Evolutionary conservation across 2,113 vertebrate species (phyloP).

Genomic region (Pelmatolapia mariae): DNA sequence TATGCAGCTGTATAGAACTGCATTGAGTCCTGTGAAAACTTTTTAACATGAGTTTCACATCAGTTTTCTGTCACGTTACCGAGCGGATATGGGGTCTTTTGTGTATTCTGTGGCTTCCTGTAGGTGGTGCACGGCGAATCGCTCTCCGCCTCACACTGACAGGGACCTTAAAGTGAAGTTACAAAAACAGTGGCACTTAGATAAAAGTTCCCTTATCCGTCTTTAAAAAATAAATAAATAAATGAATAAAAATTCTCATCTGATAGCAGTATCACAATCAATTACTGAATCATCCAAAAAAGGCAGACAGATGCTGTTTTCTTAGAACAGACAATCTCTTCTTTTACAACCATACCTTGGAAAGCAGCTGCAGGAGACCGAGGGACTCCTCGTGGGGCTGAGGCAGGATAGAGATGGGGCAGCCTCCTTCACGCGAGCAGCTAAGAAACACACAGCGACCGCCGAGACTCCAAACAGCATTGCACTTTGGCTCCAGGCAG

Average conservation of each 20-base stretch:
- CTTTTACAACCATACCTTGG: slow-evolving; percentile 23
- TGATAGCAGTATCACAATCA: background rate
- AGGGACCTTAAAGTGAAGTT: slow-evolving; percentile 6
- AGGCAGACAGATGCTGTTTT: background rate
- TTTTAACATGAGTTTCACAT: background rate
- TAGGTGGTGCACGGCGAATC: background rate
- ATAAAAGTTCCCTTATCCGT: background rate
- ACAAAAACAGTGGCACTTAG: background rate
- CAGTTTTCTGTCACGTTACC: slow-evolving; percentile 10
- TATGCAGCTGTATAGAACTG: fast-evolving
- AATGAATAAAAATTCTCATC: background rate
- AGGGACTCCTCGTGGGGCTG: slow-evolving; percentile 61
- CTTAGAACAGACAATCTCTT: background rate
- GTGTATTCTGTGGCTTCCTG: background rate
- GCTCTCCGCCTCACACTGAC: background rate
- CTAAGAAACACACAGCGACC: slow-evolving; percentile 68
- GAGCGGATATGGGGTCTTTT: background rate
- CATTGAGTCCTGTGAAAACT: fast-evolving
- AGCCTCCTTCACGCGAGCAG: slow-evolving; percentile 46
- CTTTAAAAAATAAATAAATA: background rate
- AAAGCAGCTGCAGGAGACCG: slow-evolving; percentile 68
- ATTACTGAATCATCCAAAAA: fast-evolving
- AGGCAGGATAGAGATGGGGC: slow-evolving; percentile 55
- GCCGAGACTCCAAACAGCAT: slow-evolving; percentile 70
- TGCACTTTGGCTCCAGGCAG: slow-evolving; percentile 67